These are phyloP conservation scores for Enteromius argenteus DNA, from an alignment of 2,797 vertebrate species.

Conservation along the genomic window DNA sequence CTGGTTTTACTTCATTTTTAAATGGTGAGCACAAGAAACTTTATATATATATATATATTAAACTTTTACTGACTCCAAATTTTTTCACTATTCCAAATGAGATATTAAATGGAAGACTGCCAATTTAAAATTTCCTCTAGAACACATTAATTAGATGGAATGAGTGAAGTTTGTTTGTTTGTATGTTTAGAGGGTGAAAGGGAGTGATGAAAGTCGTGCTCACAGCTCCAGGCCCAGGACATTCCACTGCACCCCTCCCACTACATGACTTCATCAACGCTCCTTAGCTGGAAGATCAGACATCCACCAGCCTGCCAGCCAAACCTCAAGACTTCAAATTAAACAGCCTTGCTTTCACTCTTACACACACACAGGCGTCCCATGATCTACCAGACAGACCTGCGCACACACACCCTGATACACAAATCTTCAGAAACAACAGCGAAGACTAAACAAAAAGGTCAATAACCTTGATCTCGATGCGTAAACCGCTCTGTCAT, in stretches of 20 bases:
- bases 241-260: slow-evolving; percentile 41
- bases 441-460: slow-evolving; percentile 73
- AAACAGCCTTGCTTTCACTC: slow-evolving; percentile 37
- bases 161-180: slow-evolving; percentile 37
- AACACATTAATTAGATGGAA: slow-evolving; percentile 1
- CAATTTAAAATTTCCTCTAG: neutral
- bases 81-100: neutral
- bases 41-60: too few species aligned
- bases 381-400: slow-evolving; percentile 9
- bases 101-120: neutral
- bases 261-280: slow-evolving; percentile 49
- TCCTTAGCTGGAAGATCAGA: slow-evolving; percentile 60
- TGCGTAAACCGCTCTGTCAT: slow-evolving; percentile 63
- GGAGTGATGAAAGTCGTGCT: slow-evolving; percentile 26
- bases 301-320: slow-evolving; percentile 52
- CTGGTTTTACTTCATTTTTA: too few species aligned
- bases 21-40: too few species aligned
- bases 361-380: slow-evolving; percentile 1
- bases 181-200: slow-evolving; percentile 27
- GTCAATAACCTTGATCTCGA: slow-evolving; percentile 64
- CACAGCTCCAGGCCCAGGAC: slow-evolving; percentile 35
- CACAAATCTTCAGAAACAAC: slow-evolving; percentile 20
- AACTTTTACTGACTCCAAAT: neutral
- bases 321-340: slow-evolving; percentile 61
- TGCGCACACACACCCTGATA: slow-evolving; percentile 56